Base-by-base conservation (phyloP, 2,888 invertebrate genomes). In the Trachelus troglodyta region DNA sequence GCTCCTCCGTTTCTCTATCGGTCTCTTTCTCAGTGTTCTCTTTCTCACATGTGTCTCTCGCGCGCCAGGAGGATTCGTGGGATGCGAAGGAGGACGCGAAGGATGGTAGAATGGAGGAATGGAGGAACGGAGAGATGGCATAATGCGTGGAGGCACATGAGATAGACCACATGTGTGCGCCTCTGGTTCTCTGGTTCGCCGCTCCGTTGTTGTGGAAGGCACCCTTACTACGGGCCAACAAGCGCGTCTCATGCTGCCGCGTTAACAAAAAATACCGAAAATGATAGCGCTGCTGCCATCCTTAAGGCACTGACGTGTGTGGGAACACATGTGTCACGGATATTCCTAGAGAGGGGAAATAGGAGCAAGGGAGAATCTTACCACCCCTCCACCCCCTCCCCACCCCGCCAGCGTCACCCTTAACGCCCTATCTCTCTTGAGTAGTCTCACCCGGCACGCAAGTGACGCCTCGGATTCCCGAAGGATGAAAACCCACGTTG, bases 121-220 rank as follows among this genome's bases (percentile, higher is more conserved):
- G 37, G 37, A 37, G 12, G 12, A 4, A 37, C 1, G 74, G n/a
- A 12, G 23, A 34, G 30, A 23, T 31, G 23, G 37, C 9, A 11
- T 31, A 33, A 33, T 37, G 69, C 37, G 34, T 12, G 31, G 34
- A 37, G 78, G 80, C 82, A 79, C 79, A 79, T 81, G 79, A 83
- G 83, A 85, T 82, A 83, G 82, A 79, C 85, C 81, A 84, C 85
- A 84, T 83, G 81, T 81, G 81, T 81, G 84, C 84, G 78, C 34
- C 40, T 74, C 77, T 77, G 74, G 35, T 69, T 75, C 69, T 69
- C 69, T n/a, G n/a, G 75, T 12, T 74, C 73, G 74, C 74, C 77
- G 74, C 77, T 77, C 34, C 75, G 74, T 35, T n/a, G n/a, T 69
- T 12, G 33, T 31, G 34, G 77, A 68, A 73, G 73, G 74, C 75